Conservation (phyloP, 1,140 invertebrate species). For the Psix sp. region DNA sequence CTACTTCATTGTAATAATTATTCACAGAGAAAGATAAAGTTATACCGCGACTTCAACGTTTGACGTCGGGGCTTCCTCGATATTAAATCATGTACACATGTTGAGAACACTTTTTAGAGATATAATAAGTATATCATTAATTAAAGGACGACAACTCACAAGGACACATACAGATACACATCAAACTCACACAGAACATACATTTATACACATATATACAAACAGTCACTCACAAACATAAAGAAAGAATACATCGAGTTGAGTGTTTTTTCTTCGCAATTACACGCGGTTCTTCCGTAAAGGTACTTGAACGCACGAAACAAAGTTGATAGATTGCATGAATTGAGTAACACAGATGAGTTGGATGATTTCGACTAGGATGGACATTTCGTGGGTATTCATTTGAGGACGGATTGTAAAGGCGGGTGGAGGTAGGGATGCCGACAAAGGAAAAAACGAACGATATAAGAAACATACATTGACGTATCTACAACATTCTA, state of each 20-base stretch:
- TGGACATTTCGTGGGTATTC: conserved; percentile 25
- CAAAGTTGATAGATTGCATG: conserved; percentile 18
- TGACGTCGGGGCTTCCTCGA: conserved; percentile 61
- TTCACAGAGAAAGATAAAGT: conserved; percentile 59
- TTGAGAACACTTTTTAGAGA: conserved; percentile 60
- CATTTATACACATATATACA: conserved; percentile 8
- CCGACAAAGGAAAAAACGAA: conserved; percentile 32
- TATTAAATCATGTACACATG: conserved; percentile 61
- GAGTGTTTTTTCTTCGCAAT: conserved; percentile 22
- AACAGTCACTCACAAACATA: no score
- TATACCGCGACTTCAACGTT: conserved; percentile 58
- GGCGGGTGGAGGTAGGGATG: conserved; percentile 28
- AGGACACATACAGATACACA: conserved; percentile 8
- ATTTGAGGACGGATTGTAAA: conserved; percentile 21
- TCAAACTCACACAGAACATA: conserved; percentile 3
- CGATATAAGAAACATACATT: conserved; percentile 54
- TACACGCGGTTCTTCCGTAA: background rate
- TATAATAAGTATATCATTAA: conserved; percentile 58
- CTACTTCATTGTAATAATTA: conserved; percentile 62
- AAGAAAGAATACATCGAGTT: conserved; percentile 17
- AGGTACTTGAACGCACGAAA: background rate
- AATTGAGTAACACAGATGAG: conserved; percentile 21
- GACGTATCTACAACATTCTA: conserved; percentile 67
- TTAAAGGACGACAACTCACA: conserved; percentile 34
- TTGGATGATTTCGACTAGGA: conserved; percentile 28